Evolutionary conservation across 1,140 invertebrate genomes (phyloP), one percentile per base, ranked within the genome.

Genomic region (Galleria mellonella): DNA sequence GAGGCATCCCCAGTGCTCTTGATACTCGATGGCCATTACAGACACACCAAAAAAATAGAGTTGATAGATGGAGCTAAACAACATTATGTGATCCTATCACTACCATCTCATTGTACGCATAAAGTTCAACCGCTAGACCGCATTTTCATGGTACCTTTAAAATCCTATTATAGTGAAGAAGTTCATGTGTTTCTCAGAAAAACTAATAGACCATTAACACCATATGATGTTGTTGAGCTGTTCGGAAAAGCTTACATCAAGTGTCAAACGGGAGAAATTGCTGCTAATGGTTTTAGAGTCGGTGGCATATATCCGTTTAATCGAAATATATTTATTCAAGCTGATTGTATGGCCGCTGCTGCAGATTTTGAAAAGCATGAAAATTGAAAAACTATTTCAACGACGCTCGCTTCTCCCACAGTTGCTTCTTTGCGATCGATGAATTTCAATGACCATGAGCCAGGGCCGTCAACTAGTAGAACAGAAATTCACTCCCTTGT

Each of bases 221-320:
- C 28, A 29, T 29, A 29, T 29, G 28, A 9, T 29, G n/a, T n/a
- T 50, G 52, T 55, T 35, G 54, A 54, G 12, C 38, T 75, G 15
- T 62, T 79, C 14, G 59, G 67, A 56, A 39, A 54, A 38, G 53
- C 62, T 14, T 62, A 75, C 14, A 27, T 28, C 33, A 50, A 62
- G 40, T 17, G 55, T 39, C 9, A 51, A 30, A 40, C 29, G 35
- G 11, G 32, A 27, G 23, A 50, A 29, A 60, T 44, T 6, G 51
- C 66, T 30, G 29, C 44, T 31, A 67, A 72, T 43, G 66, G 57
- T 12, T 78, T 73, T 46, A 50, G 51, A 41, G 55, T 47, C 23
- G 72, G 66, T 49, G 63, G 67, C 15, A 43, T 75, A 35, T 57
- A 58, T 45, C 67, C 72, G 9, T 67, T 62, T 42, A 47, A 75